These are phyloP conservation scores for Actias luna DNA, from an alignment of 2,888 invertebrate species.

Conservation along the genomic window DNA sequence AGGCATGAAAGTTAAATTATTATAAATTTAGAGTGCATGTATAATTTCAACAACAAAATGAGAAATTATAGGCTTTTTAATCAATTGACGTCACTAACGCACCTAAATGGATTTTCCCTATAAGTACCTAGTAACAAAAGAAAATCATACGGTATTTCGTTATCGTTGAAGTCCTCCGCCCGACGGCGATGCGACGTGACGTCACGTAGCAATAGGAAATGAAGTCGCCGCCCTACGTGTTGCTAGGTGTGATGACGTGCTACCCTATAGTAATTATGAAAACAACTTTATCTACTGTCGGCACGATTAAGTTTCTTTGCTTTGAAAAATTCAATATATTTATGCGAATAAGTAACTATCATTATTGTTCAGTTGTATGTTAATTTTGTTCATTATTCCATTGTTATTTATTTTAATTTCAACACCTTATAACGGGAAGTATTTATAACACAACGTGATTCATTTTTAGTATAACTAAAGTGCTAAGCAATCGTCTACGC, in stretches of 20 bases:
- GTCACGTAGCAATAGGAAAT: constrained; percentile 11
- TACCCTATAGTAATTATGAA: background rate
- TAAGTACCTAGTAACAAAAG: background rate
- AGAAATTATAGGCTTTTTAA: too few relatives aligned
- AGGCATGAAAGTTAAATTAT: too few relatives aligned
- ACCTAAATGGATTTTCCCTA: background rate
- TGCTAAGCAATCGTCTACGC: too few relatives aligned
- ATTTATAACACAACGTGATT: too few relatives aligned
- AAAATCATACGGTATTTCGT: background rate
- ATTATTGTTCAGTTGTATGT: too few relatives aligned
- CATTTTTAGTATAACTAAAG: too few relatives aligned
- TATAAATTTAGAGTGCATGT: too few relatives aligned
- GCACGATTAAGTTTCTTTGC: background rate
- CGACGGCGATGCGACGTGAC: background rate
- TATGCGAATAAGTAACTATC: too few relatives aligned
- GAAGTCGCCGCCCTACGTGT: constrained; percentile 4
- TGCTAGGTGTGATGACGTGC: background rate
- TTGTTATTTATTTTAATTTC: too few relatives aligned
- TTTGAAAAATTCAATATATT: background rate
- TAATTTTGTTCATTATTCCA: too few relatives aligned
- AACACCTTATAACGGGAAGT: too few relatives aligned
- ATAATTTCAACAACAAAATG: too few relatives aligned
- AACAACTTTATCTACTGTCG: background rate
- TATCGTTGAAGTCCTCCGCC: background rate
- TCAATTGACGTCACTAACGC: background rate